Conservation (phyloP, 2,797 vertebrate genomes). For the Myotis pilosus region DNA sequence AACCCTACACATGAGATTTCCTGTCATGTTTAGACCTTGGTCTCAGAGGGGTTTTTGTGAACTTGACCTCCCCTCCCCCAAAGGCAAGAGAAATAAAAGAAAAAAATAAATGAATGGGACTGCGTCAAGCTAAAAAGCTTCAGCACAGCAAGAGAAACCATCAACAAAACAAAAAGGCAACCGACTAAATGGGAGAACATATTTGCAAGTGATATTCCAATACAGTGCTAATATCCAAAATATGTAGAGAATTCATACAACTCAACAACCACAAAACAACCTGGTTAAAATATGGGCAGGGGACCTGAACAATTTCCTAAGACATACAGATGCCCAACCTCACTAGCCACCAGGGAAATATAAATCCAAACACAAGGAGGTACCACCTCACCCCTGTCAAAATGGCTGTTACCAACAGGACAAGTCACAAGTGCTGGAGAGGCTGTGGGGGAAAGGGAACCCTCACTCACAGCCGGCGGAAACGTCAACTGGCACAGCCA, state of each 20-base stretch:
- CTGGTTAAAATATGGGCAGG: background rate
- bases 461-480: background rate
- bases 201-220: background rate
- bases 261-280: too few species aligned
- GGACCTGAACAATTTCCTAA: background rate
- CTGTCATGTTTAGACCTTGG: background rate
- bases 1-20: too few species aligned
- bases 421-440: background rate
- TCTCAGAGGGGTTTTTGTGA: background rate
- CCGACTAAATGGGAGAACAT: background rate
- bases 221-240: background rate
- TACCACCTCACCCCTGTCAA: background rate
- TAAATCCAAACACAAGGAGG: background rate
- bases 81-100: background rate
- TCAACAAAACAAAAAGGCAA: background rate
- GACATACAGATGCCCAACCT: too few species aligned
- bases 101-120: background rate
- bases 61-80: background rate
- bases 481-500: too few species aligned
- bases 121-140: background rate
- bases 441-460: background rate
- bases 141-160: background rate
- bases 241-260: background rate
- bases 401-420: background rate
- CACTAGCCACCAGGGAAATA: too few species aligned